phyloP scores from a whole-genome alignment of 2,888 invertebrate genomes.

The Drepana falcataria region DNA sequence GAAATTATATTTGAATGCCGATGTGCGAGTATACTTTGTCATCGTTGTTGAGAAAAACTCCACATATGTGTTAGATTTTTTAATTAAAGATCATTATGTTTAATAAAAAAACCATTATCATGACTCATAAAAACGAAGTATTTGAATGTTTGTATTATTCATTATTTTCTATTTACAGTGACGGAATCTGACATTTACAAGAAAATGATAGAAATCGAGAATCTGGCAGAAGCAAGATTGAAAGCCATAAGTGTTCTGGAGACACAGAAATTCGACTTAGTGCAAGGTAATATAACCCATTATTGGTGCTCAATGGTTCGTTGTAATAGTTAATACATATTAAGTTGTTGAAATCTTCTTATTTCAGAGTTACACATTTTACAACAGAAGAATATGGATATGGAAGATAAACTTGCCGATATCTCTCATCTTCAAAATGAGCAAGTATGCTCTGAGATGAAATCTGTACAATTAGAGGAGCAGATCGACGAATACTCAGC shows the following conservation, averaged over 20 bases:
- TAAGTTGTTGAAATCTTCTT: slow-evolving; percentile 3
- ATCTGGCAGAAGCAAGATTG: slow-evolving; percentile 73
- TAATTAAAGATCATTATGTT: no score
- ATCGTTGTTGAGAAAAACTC: no score
- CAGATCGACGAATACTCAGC: slow-evolving; percentile 80
- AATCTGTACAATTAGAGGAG: slow-evolving; percentile 88
- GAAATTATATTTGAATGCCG: no score
- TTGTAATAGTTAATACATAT: not conserved
- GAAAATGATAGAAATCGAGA: slow-evolving; percentile 69
- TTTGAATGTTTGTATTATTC: not conserved
- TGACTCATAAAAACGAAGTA: not conserved
- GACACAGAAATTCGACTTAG: slow-evolving; percentile 83
- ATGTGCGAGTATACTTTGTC: no score
- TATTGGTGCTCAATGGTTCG: not conserved
- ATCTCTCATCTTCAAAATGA: slow-evolving; percentile 81
- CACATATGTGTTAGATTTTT: no score
- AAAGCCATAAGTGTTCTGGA: slow-evolving; percentile 80
- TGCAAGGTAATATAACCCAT: slow-evolving; percentile 69
- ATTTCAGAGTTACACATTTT: slow-evolving; percentile 74
- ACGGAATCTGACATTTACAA: slow-evolving; percentile 73
- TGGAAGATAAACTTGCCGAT: slow-evolving; percentile 80
- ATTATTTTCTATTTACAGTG: slow-evolving; percentile 44
- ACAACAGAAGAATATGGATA: slow-evolving; percentile 80
- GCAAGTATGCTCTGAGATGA: slow-evolving; percentile 88
- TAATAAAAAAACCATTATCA: no score